phyloP scores from a whole-genome alignment of 2,888 invertebrate species.

The Himalopsyche kuldschensis region DNA sequence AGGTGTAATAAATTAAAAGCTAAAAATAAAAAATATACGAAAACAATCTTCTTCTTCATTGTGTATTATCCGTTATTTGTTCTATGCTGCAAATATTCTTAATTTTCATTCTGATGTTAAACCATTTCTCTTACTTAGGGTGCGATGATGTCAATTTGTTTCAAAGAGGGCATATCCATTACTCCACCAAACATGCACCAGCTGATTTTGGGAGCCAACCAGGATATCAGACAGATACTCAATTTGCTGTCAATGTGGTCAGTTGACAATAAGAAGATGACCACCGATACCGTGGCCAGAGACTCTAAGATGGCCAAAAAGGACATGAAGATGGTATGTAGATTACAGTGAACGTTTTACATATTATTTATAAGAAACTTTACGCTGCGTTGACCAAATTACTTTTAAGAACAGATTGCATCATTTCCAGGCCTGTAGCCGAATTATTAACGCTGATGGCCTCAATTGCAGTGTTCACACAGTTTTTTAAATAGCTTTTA shows the following conservation, averaged over 20 bases:
- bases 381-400: too few species aligned
- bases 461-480: neutral
- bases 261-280: constrained; percentile 58
- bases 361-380: too few species aligned
- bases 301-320: constrained; percentile 71
- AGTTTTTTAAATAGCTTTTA: neutral
- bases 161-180: constrained; percentile 85
- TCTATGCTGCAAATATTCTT: too few species aligned
- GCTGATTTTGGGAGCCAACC: constrained; percentile 84
- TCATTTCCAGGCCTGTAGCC: neutral
- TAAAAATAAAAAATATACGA: too few species aligned
- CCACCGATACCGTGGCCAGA: constrained; percentile 57
- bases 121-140: constrained; percentile 58
- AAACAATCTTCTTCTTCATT: too few species aligned
- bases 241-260: constrained; percentile 86
- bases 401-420: neutral
- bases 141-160: constrained; percentile 89
- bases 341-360: neutral
- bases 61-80: too few species aligned
- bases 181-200: constrained; percentile 75
- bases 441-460: too few species aligned
- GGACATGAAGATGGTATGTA: constrained; percentile 75
- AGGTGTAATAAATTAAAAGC: too few species aligned
- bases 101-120: too few species aligned
- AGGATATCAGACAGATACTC: constrained; percentile 91